Base-by-base conservation (phyloP, 2,888 invertebrate species). In the Drosophila ochracea region DNA sequence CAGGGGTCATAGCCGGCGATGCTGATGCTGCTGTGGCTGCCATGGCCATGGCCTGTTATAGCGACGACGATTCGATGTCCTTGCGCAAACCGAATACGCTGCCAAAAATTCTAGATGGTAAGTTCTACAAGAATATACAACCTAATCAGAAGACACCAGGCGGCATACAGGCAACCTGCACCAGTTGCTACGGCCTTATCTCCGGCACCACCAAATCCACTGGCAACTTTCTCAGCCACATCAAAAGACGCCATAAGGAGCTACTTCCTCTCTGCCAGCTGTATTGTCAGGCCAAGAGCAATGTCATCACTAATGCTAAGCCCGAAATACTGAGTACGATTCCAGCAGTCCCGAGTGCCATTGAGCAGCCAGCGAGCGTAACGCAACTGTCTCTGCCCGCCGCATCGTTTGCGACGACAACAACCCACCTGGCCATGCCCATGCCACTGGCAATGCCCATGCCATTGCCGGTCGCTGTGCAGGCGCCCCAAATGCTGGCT, bases 81-180 rank as follows among this genome's bases (percentile, higher is more conserved):
- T 81, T 88, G 43, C 83, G 91, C 0, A 87, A 80, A 52, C 89
- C 91, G 3, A 81, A 73, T 21, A 81, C 88, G 19, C 68, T 92
- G 60, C 92, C 92, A 16, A 92, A 91, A 82, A 91, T 92, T 54
- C 78, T 92, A 13, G 92, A 92, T 82, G 92, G 92, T 62, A 92
- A 84, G 80, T 92, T 89, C 73, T 92, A 92, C 69, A 92, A 84
- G 68, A 89, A 92, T 67, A 91, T 92, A 55, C 89, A 92, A 57
- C 92, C 92, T 4, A 91, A 92, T 57, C 85, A 83, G 47, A 92
- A 92, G 82, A 92, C 92, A 6, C 75, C 86, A 0, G 92, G 92
- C 13, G 92, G 91, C 41, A 92, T 92, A 58, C 92, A 92, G 66
- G 92, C 92, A 9, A 92, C 92, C n/a, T 92, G 92, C 68, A 92